A percentile compares a stretch with the other conserved stretches of the same genome.
Conservation (phyloP, 2,888 invertebrate species). For the Oscheius onirici region DNA sequence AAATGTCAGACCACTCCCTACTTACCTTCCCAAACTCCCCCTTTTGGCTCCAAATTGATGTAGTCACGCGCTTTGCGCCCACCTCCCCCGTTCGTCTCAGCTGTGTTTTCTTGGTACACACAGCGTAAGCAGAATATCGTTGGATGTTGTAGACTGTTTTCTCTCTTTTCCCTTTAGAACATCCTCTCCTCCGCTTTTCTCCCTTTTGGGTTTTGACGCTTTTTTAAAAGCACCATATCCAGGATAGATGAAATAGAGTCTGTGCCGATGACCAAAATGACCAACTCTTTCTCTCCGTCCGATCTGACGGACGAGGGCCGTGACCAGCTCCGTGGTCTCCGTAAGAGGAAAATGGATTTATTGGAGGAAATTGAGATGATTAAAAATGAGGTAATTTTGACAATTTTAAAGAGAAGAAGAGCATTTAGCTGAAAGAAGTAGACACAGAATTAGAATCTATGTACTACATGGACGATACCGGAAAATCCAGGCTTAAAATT, state of each 20-base stretch:
- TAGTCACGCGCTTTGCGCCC: too few species aligned
- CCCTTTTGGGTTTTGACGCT: too few species aligned
- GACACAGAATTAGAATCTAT: slow-evolving; percentile 56
- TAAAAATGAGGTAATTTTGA: slow-evolving; percentile 45
- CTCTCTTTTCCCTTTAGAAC: not conserved
- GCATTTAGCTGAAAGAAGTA: slow-evolving; percentile 43
- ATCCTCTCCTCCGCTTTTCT: not conserved
- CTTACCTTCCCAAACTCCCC: too few species aligned
- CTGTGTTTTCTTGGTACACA: too few species aligned
- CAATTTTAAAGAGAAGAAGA: not conserved
- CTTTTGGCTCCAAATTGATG: too few species aligned
- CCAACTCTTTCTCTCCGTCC: slow-evolving; percentile 16
- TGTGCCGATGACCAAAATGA: not conserved
- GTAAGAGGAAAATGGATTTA: slow-evolving; percentile 58
- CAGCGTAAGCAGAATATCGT: too few species aligned
- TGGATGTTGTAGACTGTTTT: too few species aligned
- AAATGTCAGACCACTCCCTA: too few species aligned
- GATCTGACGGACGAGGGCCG: slow-evolving; percentile 47
- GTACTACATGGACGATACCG: slow-evolving; percentile 55
- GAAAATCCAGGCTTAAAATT: slow-evolving; percentile 42
- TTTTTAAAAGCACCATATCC: not conserved
- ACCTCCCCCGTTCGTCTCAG: too few species aligned
- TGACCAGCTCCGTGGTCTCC: slow-evolving; percentile 43
- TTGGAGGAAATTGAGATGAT: slow-evolving; percentile 55
- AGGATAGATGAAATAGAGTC: not conserved